Base-by-base conservation (phyloP, 2,797 vertebrate species). In the Anguilla megastoma region DNA sequence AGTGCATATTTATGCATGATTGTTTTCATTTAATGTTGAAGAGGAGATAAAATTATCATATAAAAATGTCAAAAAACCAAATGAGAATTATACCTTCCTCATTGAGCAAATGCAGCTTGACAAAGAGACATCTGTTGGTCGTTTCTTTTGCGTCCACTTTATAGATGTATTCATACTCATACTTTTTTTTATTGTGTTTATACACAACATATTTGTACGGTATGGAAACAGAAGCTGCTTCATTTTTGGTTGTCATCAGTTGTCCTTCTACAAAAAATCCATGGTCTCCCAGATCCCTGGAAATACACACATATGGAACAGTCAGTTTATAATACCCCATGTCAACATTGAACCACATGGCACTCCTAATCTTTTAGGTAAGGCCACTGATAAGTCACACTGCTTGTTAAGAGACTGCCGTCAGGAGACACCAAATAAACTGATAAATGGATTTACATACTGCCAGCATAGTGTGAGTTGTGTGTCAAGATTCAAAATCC, bases 161-260 rank as follows among this genome's bases (percentile, higher is more conserved):
- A 91, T 98, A 98, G 91, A 99, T 98, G 60, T 92, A 93, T 89
- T 99, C 98, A 3, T 9, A 97, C 0, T 95, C 88, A 0, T 92
- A 91, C 7, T 0, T 71, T 0, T 0, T 0, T 14, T 88, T 90
- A 60, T 92, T 91, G 0, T 0, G 0, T 1, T 0, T 90, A 1
- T 48, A n/a, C 0, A 98, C 60, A 5, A 93, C 16, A 8, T 99
- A 99, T 91, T 99, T 99, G 93, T 99, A 99, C 0, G 97, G 96
- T 90, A 98, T 96, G 0, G 0, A 0, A n/a, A 2, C 48, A 10
- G 93, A 0, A 16, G 87, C 0, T 10, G 90, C 83, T 0, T 85
- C 0, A 0, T 0, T 1, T 91, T 90, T 97, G 0, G 33, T 45
- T 27, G 97, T 87, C 3, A 0, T 0, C 0, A 94, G 33, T 0